Base-by-base conservation (phyloP, 2,113 vertebrate genomes). In the Melierax canorus region DNA sequence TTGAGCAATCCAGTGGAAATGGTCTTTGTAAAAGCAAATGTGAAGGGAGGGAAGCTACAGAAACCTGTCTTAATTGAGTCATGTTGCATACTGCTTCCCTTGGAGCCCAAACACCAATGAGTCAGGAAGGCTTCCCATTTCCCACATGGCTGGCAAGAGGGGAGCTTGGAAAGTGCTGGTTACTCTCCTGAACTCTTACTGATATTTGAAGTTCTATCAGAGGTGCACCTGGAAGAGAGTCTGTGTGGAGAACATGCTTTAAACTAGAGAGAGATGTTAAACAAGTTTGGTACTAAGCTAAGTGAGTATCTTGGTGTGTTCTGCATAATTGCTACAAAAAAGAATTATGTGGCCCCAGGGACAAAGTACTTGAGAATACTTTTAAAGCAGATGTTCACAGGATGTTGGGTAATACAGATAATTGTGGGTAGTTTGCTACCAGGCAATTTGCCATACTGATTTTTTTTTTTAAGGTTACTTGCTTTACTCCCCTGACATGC, bases 21-120 rank as follows among this genome's bases (percentile, higher is more conserved):
- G 71, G 50, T 41, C 58, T 85, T 66, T 92, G 74, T 80, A 34
- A 79, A 89, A 79, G 67, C 84, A 64, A 59, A 58, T 10, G 73
- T 16, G 64, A 41, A 82, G 77, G 76, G 73, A 92, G 88, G 85
- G 78, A 76, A 95, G 80, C 88, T 90, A 58, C 92, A 93, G 91
- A 95, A 94, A 79, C 63, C 68, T 97, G 92, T 75, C 67, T 67
- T 5, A 27, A 43, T 46, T 91, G 91, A 95, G 86, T 92, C 91
- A 87, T 53, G 55, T 29, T n/a, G 58, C 63, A 15, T 12, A 6
- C 6, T 41, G 69, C 78, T 91, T 91, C 88, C 88, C 83, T 90
- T 41, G 39, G 58, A 93, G 76, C 58, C 69, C 15, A 3, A 76
- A 10, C 12, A 43, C 60, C 43, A 24, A 3, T 86, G 88, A 90